Base-by-base conservation (phyloP, 2,113 vertebrate genomes). In the Saccopteryx bilineata region DNA sequence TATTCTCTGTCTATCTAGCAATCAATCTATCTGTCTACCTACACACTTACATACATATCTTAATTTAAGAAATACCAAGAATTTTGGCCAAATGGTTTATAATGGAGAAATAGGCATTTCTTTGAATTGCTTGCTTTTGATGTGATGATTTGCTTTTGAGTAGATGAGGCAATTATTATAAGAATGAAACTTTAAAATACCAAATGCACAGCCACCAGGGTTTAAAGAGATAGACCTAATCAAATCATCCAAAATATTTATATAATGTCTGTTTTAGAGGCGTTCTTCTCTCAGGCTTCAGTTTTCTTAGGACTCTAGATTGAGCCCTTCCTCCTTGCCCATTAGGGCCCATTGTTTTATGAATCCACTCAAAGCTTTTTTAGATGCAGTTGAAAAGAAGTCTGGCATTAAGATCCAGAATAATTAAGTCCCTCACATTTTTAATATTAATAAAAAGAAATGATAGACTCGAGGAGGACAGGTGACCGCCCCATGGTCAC, bases 81-180 rank as follows among this genome's bases (percentile, higher is more conserved):
- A 72, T 1, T 68, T 56, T n/a, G 23, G 19, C 10, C 28, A 90
- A 13, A 61, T 46, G 76, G 75, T 90, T 60, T 80, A 10, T 33
- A 14, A 21, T 60, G 7, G 10, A 90, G 76, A 87, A 90, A 85
- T 2, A 94, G 19, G 13, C 8, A 85, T 75, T 95, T 14, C 28
- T 88, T 6, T 76, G 26, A 91, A 71, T 72, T 50, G 72, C 5
- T 91, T 80, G 81, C 89, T 93, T 91, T 33, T 93, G 28, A 84
- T 61, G 9, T 52, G 26, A 66, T 93, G 54, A 81, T 7, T 65
- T 87, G 15, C 12, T 84, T 91, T 95, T 88, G 71, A 94, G 82
- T 89, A 68, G 60, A 74, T 61, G 54, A 75, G 9, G 18, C 48
- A 81, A 71, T 88, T 75, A 68, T 84, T 39, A 72, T n/a, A 48